phyloP scores from a whole-genome alignment of 2,888 invertebrate species.

The Rhabditophanes sp. region DNA sequence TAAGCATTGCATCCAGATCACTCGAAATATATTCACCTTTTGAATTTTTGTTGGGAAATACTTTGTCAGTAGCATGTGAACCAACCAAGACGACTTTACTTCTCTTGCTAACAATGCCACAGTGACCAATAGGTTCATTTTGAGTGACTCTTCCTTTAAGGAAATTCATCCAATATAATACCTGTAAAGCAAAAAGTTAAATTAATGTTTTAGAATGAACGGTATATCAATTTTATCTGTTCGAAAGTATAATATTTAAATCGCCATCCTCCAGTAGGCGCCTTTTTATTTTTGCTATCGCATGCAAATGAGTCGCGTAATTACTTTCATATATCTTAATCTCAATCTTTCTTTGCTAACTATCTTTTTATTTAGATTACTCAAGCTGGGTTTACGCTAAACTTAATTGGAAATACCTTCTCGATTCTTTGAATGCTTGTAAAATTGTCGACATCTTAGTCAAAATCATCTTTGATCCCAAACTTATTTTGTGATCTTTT shows the following conservation, averaged over 20 bases:
- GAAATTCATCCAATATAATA: slow-evolving; percentile 62
- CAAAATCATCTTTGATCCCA: too few species aligned
- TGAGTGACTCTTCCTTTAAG: slow-evolving; percentile 56
- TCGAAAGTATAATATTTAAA: not conserved
- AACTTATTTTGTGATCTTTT: too few species aligned
- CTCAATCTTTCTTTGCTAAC: too few species aligned
- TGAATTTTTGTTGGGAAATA: slow-evolving; percentile 43
- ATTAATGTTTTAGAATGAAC: slow-evolving; percentile 8
- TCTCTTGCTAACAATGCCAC: slow-evolving; percentile 51
- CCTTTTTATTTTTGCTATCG: not conserved
- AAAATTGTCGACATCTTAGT: too few species aligned
- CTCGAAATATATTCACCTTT: slow-evolving; percentile 53
- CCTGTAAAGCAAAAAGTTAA: slow-evolving; percentile 22
- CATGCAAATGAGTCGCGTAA: not conserved
- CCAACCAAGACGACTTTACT: slow-evolving; percentile 53
- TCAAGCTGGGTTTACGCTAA: too few species aligned
- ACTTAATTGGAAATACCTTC: too few species aligned
- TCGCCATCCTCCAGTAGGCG: not conserved
- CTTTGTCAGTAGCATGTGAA: slow-evolving; percentile 49
- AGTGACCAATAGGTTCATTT: slow-evolving; percentile 52
- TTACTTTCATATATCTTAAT: too few species aligned
- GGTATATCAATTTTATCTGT: not conserved
- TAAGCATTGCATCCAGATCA: slow-evolving; percentile 50
- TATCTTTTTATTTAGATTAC: too few species aligned
- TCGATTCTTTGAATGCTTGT: too few species aligned